Base-by-base conservation (phyloP, 2,888 invertebrate genomes). In the Zygogramma bicolorata region DNA sequence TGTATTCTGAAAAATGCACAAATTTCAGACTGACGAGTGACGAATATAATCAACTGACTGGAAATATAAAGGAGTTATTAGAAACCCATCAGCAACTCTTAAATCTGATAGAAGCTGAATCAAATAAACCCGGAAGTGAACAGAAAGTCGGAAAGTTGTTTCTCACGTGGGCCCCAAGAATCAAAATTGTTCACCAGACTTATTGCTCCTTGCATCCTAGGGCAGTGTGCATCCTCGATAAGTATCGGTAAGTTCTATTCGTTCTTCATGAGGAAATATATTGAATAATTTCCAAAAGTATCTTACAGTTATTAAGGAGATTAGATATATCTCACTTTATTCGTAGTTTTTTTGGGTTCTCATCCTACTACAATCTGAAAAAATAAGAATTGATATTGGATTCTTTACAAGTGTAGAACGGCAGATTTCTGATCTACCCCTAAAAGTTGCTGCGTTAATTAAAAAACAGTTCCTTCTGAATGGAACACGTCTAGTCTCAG, bases 141-240 rank as follows among this genome's bases (percentile, higher is more conserved):
- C 96, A 97, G 86, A 90, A 95, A 81, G 94, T 97, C 18, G 99
- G 99, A 1, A 96, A 95, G 79, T 89, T 97, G 10, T 98, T 99
- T 86, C 88, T 99, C 72, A 93, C 93, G 71, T 92, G 93, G 88
- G 96, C 96, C 3, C 92, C 95, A 20, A 90, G 91, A 83, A 91
- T 96, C 79, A 97, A 97, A 88, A 88, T 90, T 77, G 93, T 97
- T 10, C 97, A 98, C 86, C 93, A 94, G 83, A 89, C 90, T 13
- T 99, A 99, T 87, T 98, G 98, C 88, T 92, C 93, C 69, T 93
- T 96, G 78, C 99, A 99, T 90, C 99, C 99, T 0, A 92, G 93
- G 87, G 98, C 98, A 77, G 97, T 97, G 59, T 95, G 95, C 84
- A 93, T 98, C 81, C 90, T 99, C 80, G 97, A 97, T 86, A 95